Evolutionary conservation across 2,888 invertebrate species (phyloP), one percentile per base, ranked within the genome.

Genomic region (Epinotia nisella): DNA sequence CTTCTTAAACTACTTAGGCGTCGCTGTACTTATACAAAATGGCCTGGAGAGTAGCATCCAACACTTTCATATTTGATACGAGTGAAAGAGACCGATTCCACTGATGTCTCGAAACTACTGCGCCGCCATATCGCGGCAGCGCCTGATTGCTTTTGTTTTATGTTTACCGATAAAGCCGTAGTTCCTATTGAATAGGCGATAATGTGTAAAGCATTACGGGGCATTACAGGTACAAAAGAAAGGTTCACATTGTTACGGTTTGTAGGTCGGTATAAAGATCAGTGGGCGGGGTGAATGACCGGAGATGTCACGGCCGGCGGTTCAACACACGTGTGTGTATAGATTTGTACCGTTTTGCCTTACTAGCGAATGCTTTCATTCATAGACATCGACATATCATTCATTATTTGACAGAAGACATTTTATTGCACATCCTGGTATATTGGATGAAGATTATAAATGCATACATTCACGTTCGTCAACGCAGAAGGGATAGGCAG

Each of bases 201-300:
- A 56, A 62, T 67, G 55, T 61, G 55, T 61, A 19, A 60, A 60
- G n/a, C 67, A 71, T 68, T 67, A 67, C 61, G 49, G 67, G 35
- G 56, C 67, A 72, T 68, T 61, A 71, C 72, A 62, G 72, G 72
- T 61, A 71, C 55, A 71, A 66, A 71, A 59, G 65, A 69, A 69
- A 69, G 61, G 21, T 71, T 66, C 53, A 55, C 71, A 72, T 72
- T 72, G 72, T 73, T 69, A 56, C 56, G 61, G 75, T 85, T 87
- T 85, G 82, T 87, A 84, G 88, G 87, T 86, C 85, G 83, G 79
- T 82, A 77, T 82, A 86, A 87, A 87, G 86, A 89, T 85, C 87
- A 85, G 83, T 86, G 78, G 83, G 86, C 82, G 85, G 81, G 91
- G 87, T 92, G 84, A 90, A 90, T 80, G 91, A 83, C 89, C 92